These are phyloP conservation scores for Manis crassicaudata DNA, from an alignment of 2,797 vertebrate species.

Conservation along the genomic window DNA sequence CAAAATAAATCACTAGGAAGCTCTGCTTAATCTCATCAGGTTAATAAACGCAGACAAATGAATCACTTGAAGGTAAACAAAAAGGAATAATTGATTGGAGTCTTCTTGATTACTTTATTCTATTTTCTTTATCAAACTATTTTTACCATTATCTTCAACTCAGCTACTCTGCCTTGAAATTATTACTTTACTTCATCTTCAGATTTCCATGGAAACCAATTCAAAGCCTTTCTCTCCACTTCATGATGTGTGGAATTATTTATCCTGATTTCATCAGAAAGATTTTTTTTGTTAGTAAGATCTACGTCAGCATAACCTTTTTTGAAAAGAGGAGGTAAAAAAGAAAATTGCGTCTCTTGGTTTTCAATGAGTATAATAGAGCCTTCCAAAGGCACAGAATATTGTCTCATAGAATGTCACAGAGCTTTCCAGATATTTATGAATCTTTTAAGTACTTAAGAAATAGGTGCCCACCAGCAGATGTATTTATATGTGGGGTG, in stretches of 20 bases:
- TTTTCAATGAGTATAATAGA: constrained; percentile 27
- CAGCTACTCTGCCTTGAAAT: constrained; percentile 58
- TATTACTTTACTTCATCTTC: constrained; percentile 77
- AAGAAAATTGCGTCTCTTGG: constrained; percentile 34
- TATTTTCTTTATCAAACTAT: constrained; percentile 73
- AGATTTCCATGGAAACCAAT: constrained; percentile 77
- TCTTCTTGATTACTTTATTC: constrained; percentile 72
- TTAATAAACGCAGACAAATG: constrained; percentile 59
- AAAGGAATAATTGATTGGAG: constrained; percentile 72
- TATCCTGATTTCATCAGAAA: constrained; percentile 71
- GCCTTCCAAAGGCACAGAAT: neutral
- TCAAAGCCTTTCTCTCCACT: constrained; percentile 47
- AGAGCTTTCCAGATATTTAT: constrained; percentile 50
- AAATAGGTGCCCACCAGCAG: constrained; percentile 30
- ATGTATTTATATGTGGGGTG: neutral
- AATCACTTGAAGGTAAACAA: constrained; percentile 72
- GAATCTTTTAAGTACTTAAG: constrained; percentile 47
- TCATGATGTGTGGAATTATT: constrained; percentile 69
- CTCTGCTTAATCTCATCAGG: constrained; percentile 63
- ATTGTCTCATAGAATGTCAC: constrained; percentile 54
- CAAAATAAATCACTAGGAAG: constrained; percentile 66
- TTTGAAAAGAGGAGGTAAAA: constrained; percentile 47
- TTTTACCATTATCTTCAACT: constrained; percentile 72
- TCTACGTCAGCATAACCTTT: constrained; percentile 56
- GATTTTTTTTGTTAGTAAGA: constrained; percentile 47